Conservation (phyloP, 2,888 invertebrate genomes). For the Rosalia funebris region DNA sequence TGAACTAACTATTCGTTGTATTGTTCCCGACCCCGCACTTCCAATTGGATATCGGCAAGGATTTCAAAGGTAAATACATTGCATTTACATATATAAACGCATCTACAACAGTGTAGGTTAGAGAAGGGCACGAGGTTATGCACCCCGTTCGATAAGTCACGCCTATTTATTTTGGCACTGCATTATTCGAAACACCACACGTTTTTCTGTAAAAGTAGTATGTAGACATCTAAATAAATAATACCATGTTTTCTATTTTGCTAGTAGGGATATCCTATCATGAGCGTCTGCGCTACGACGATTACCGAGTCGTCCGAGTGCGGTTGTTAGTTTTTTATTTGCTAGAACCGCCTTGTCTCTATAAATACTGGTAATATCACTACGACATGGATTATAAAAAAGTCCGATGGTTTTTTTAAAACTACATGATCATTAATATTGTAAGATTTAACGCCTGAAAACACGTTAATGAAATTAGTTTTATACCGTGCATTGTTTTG, state of each 20-base stretch:
- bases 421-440: too few species aligned
- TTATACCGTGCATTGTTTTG: conserved; percentile 4
- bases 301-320: conserved; percentile 27
- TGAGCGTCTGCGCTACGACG: conserved; percentile 34
- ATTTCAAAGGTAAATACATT: conserved; percentile 51
- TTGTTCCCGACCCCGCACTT: conserved; percentile 49
- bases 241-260: conserved; percentile 25
- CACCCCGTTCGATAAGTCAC: conserved; percentile 57
- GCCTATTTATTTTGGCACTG: conserved; percentile 48
- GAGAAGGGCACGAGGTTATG: conserved; percentile 60
- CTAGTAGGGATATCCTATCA: conserved; percentile 34
- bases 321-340: not conserved
- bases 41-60: conserved; percentile 43
- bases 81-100: conserved; percentile 37
- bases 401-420: too few species aligned
- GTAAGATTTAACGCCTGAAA: not conserved
- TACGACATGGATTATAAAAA: not conserved
- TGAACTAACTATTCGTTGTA: conserved; percentile 52
- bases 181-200: conserved; percentile 1
- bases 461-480: not conserved
- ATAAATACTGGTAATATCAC: too few species aligned
- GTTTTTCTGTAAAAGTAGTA: conserved; percentile 8
- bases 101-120: conserved; percentile 56
- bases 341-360: conserved; percentile 5
- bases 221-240: conserved; percentile 8